phyloP scores from a whole-genome alignment of 1,140 invertebrate genomes.

The Drosophila nigromelanica region DNA sequence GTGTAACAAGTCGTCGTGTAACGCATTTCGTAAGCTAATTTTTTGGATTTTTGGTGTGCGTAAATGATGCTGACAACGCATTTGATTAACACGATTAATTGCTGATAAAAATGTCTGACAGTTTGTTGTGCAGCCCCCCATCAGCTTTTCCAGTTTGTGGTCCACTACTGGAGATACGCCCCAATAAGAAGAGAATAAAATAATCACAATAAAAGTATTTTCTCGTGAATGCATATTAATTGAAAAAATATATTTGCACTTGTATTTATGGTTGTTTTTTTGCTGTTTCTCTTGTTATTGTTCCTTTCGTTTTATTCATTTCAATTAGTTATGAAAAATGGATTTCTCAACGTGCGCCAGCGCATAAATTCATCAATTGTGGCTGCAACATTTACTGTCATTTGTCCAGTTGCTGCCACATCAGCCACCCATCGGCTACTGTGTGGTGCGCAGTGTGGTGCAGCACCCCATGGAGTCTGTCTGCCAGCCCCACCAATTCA shows the following conservation, averaged over 20 bases:
- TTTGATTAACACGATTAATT: slow-evolving; percentile 83
- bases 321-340: slow-evolving; percentile 80
- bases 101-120: slow-evolving; percentile 81
- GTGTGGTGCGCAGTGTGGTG: slow-evolving; percentile 13
- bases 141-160: slow-evolving; percentile 7
- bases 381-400: slow-evolving; percentile 63
- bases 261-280: not conserved
- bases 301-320: slow-evolving; percentile 26
- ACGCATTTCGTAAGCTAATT: slow-evolving; percentile 67
- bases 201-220: slow-evolving; percentile 37
- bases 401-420: slow-evolving; percentile 62
- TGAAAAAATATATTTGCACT: slow-evolving; percentile 27
- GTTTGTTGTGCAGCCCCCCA: slow-evolving; percentile 57
- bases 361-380: slow-evolving; percentile 80
- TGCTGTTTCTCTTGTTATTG: not conserved
- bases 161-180: slow-evolving; percentile 48
- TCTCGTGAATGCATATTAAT: slow-evolving; percentile 49
- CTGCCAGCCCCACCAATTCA: slow-evolving; percentile 6
- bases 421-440: slow-evolving; percentile 31
- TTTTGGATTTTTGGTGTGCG: slow-evolving; percentile 45
- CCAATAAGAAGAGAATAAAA: not conserved
- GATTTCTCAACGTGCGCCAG: slow-evolving; percentile 65
- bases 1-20: slow-evolving; percentile 40
- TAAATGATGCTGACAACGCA: slow-evolving; percentile 82
- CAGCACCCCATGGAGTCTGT: slow-evolving; percentile 20